A percentile compares a stretch with the other conserved stretches of the same genome.
Evolutionary conservation across 2,888 invertebrate genomes (phyloP).

Genomic region (Dexiosoma caninum): DNA sequence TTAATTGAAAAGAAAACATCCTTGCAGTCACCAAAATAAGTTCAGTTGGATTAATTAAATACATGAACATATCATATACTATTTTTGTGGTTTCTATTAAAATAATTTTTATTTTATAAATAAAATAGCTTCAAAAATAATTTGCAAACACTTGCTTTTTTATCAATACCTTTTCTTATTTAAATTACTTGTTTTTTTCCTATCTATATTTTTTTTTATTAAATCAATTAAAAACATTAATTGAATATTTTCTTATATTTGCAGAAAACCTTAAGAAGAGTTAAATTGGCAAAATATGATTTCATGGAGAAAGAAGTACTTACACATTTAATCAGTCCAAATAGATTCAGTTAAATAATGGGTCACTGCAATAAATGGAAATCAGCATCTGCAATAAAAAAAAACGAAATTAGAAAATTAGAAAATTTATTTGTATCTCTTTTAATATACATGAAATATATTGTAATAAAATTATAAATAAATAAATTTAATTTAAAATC

Average conservation of each 20-base stretch:
- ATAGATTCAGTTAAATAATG: neutral
- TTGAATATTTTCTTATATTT: constrained; percentile 23
- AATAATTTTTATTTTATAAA: neutral
- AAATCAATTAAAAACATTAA: neutral
- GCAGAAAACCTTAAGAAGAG: constrained; percentile 47
- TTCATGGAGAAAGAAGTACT: constrained; percentile 19
- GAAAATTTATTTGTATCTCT: too few relatives aligned
- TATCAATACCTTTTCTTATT: constrained; percentile 34
- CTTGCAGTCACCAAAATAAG: too few relatives aligned
- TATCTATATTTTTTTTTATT: too few relatives aligned
- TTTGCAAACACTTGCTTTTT: constrained; percentile 52
- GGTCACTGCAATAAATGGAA: neutral
- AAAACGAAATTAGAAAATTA: too few relatives aligned
- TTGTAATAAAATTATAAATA: neutral
- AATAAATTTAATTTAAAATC: too few relatives aligned
- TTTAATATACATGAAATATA: too few relatives aligned
- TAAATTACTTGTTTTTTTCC: too few relatives aligned
- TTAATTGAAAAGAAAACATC: too few relatives aligned
- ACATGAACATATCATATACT: too few relatives aligned
- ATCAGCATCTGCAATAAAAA: constrained; percentile 30
- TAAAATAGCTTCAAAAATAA: too few relatives aligned
- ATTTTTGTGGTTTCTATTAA: too few relatives aligned
- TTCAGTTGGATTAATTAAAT: too few relatives aligned
- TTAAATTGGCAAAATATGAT: neutral
- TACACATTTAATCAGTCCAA: constrained; percentile 34